These are phyloP conservation scores for Plotosus lineatus DNA, from an alignment of 2,113 vertebrate species.

Conservation along the genomic window DNA sequence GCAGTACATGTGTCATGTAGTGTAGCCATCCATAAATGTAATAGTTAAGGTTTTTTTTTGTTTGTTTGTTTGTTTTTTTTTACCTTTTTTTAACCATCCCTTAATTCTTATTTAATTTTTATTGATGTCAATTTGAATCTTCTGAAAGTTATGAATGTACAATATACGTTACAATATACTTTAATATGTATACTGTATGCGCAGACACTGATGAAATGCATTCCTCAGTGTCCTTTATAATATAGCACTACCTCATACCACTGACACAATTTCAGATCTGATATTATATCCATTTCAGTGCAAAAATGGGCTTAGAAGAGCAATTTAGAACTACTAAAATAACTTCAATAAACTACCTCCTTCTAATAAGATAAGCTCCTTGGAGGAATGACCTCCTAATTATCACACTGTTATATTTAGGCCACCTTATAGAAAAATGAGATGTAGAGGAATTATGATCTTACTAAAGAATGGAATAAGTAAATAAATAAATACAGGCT, in stretches of 20 bases:
- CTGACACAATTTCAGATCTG: constrained; percentile 28
- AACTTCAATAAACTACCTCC: constrained; percentile 51
- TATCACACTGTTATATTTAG: constrained; percentile 53
- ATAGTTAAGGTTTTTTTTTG: no score
- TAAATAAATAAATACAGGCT: no score
- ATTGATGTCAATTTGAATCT: constrained; percentile 20
- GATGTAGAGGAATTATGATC: constrained; percentile 14
- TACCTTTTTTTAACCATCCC: no score
- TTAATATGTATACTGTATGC: background rate
- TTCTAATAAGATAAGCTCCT: constrained; percentile 54
- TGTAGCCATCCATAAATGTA: no score
- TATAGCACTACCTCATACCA: constrained; percentile 13
- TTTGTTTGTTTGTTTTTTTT: no score
- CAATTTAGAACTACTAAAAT: constrained; percentile 54
- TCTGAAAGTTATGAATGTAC: constrained; percentile 21
- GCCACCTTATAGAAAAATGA: constrained; percentile 46
- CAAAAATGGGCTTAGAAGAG: constrained; percentile 48
- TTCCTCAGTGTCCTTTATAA: constrained; percentile 5
- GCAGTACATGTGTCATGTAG: background rate
- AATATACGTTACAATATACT: background rate
- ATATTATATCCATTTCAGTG: constrained; percentile 39
- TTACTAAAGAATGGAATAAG: constrained; percentile 28
- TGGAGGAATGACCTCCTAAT: constrained; percentile 49
- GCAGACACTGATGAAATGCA: background rate
- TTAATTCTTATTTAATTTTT: background rate